A percentile compares a stretch with the other conserved stretches of the same genome.
Conservation (phyloP, 2,888 invertebrate genomes). For the Erebia ligea region DNA sequence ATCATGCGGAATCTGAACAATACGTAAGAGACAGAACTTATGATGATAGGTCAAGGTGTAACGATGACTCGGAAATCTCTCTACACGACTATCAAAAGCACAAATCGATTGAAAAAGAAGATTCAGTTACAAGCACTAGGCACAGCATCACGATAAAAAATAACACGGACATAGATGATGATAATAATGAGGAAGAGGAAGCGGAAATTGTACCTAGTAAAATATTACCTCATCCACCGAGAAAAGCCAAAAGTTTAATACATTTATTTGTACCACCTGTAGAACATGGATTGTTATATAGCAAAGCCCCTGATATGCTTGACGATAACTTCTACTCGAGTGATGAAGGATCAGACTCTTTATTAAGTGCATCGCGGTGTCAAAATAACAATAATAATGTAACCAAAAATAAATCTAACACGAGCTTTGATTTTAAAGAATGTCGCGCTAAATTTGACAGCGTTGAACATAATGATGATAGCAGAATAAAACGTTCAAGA, state of each 20-base stretch:
- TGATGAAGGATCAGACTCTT: constrained; percentile 88
- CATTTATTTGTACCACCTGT: constrained; percentile 86
- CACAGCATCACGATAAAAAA: constrained; percentile 78
- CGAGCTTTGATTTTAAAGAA: constrained; percentile 74
- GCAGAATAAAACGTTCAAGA: constrained; percentile 61
- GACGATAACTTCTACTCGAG: constrained; percentile 84
- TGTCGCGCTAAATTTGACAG: constrained; percentile 84
- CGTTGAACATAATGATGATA: constrained; percentile 76
- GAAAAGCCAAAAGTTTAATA: constrained; percentile 88
- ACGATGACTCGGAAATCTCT: constrained; percentile 71
- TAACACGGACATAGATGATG: constrained; percentile 69
- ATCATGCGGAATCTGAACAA: constrained; percentile 90
- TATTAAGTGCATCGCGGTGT: constrained; percentile 85
- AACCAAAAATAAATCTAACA: constrained; percentile 62
- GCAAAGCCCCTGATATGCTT: constrained; percentile 79
- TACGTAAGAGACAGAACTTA: constrained; percentile 71
- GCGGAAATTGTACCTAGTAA: constrained; percentile 90
- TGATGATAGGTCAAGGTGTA: constrained; percentile 67
- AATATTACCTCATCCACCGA: constrained; percentile 91
- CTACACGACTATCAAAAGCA: constrained; percentile 63
- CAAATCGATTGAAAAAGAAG: constrained; percentile 72
- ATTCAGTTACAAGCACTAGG: constrained; percentile 80
- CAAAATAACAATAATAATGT: constrained; percentile 57
- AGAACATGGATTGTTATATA: constrained; percentile 83
- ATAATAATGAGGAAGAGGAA: constrained; percentile 81